phyloP scores from a whole-genome alignment of 2,113 vertebrate species.

The Microcebus griseorufus region DNA sequence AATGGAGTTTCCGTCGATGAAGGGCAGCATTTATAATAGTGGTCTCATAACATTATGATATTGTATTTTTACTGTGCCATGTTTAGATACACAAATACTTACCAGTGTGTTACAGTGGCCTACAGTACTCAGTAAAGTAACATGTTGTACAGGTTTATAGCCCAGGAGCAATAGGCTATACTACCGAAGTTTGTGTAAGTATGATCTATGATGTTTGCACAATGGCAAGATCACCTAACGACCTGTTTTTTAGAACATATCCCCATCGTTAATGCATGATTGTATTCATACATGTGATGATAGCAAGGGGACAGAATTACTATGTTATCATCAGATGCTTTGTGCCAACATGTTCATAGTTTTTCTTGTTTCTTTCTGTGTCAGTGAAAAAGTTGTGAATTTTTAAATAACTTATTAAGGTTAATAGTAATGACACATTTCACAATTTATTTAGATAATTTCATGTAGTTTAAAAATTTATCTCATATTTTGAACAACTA shows the following conservation, averaged over 20 bases:
- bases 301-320: background rate
- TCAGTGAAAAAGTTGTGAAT: background rate
- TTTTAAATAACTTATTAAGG: constrained; percentile 33
- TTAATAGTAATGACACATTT: background rate
- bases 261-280: background rate
- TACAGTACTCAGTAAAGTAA: background rate
- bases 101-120: background rate
- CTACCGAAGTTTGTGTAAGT: background rate
- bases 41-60: background rate
- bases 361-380: background rate
- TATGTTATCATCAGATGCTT: background rate
- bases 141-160: background rate
- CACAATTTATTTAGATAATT: background rate
- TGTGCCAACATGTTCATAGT: background rate
- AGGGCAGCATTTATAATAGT: background rate
- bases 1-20: background rate
- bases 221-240: background rate
- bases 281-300: background rate
- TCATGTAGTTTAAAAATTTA: background rate
- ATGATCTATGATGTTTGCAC: background rate
- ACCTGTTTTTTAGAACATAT: background rate
- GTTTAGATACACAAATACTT: background rate
- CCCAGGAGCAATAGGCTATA: background rate
- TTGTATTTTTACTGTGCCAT: background rate
- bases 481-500: background rate